These are phyloP conservation scores for Penaeus chinensis DNA, from an alignment of 1,140 invertebrate genomes.

Conservation along the genomic window DNA sequence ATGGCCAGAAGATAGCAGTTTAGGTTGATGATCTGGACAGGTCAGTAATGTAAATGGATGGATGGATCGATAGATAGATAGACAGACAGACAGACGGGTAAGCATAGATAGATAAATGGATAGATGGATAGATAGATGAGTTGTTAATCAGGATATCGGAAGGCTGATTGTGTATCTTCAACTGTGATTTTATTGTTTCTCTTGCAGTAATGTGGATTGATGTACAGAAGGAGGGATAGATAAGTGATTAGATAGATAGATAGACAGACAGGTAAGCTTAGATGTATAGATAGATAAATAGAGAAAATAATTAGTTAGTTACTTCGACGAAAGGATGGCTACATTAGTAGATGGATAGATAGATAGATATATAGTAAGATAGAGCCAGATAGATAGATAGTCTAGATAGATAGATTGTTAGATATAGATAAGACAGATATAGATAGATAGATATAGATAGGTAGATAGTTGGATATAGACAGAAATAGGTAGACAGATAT, in stretches of 20 bases:
- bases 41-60: too few species aligned
- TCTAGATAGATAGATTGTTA: neutral
- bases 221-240: neutral
- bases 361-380: neutral
- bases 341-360: neutral
- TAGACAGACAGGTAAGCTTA: neutral
- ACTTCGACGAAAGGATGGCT: neutral
- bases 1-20: too few species aligned
- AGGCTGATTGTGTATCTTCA: too few species aligned
- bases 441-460: neutral
- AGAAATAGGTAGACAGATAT: neutral
- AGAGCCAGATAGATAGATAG: neutral
- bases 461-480: neutral
- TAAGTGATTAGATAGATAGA: neutral
- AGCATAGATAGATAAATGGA: neutral
- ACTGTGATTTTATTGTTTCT: too few species aligned
- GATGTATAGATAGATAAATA: neutral
- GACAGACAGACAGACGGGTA: conserved; percentile 1
- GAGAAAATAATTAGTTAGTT: neutral
- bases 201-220: neutral
- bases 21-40: too few species aligned
- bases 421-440: neutral
- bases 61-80: too few species aligned
- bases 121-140: neutral
- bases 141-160: neutral